Base-by-base conservation (phyloP, 2,113 vertebrate genomes). In the Rhombomys opimus region DNA sequence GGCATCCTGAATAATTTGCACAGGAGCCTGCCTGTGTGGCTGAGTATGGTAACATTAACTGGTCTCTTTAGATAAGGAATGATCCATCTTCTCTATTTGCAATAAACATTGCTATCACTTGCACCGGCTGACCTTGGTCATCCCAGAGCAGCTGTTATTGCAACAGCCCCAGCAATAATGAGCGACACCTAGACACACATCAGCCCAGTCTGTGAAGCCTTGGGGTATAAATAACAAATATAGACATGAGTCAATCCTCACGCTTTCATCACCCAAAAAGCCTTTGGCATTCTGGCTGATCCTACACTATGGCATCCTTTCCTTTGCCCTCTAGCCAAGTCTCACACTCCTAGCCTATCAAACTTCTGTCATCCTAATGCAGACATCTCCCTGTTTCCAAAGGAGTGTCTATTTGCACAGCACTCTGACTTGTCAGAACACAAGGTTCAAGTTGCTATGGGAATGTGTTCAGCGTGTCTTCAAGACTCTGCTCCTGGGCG, bases 1-100 rank as follows among this genome's bases (percentile, higher is more conserved):
- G 59, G 9, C 61, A 41, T 67, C 30, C 57, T n/a, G 30, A 52
- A 50, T 0, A 0, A 30, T 30, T 46, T 0, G 0, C 23, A 61
- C 67, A 17, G 13, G 80, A 54, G 91, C 38, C 67, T 50, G 80
- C 35, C 41, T 46, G 2, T 32, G 59, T 81, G 30, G 2, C 50
- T 35, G n/a, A 15, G 61, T 50, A 5, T 22, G 50, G n/a, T 63
- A 20, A 85, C 77, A 35, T 18, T 68, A 17, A 54, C 73, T 3
- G 7, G 38, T 75, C 50, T 91, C 80, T 27, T 41, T 4, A 46
- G 22, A 18, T n/a, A 25, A 2, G 2, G 7, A 50, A 52, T 12
- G 27, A 46, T 54, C 46, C 59, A 8, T 20, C 72, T 76, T 70
- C 67, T 77, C 22, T 46, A 2, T n/a, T 54, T 76, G n/a, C 52